Evolutionary conservation across 2,797 vertebrate genomes (phyloP).

Genomic region (Rhinichthys osculus): DNA sequence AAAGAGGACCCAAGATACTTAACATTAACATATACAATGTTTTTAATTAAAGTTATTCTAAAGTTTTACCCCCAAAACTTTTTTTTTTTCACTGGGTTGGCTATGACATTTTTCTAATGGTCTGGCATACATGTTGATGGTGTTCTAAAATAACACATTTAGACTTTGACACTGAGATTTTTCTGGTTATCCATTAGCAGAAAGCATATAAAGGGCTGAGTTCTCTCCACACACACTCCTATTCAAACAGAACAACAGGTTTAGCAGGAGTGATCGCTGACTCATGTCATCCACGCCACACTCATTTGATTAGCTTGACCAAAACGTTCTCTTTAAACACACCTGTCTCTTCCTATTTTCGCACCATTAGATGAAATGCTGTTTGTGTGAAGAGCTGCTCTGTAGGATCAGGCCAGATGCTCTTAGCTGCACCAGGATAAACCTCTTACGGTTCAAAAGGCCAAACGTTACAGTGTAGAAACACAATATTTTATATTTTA

Average conservation of each 20-base stretch:
- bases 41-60: neutral
- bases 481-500: neutral
- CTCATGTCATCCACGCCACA: slow-evolving; percentile 25
- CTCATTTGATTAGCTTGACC: slow-evolving; percentile 42
- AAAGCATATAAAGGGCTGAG: slow-evolving; percentile 12
- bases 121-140: neutral
- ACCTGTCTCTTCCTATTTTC: slow-evolving; percentile 3
- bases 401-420: slow-evolving; percentile 24
- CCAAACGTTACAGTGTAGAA: neutral
- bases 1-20: neutral
- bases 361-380: neutral
- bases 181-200: slow-evolving; percentile 46
- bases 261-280: slow-evolving; percentile 51
- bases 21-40: neutral
- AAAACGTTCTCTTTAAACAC: slow-evolving; percentile 9
- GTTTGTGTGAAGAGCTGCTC: neutral
- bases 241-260: slow-evolving; percentile 59
- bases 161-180: slow-evolving; percentile 47
- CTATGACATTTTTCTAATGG: neutral
- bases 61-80: neutral
- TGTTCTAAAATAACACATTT: slow-evolving; percentile 21
- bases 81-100: neutral
- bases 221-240: slow-evolving; percentile 48
- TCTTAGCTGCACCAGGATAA: neutral
- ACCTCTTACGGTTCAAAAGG: slow-evolving; percentile 26